Percentiles rank a stretch among this genome's conserved stretches.
phyloP scores from a whole-genome alignment of 2,113 vertebrate genomes.

The Pitta sordida region DNA sequence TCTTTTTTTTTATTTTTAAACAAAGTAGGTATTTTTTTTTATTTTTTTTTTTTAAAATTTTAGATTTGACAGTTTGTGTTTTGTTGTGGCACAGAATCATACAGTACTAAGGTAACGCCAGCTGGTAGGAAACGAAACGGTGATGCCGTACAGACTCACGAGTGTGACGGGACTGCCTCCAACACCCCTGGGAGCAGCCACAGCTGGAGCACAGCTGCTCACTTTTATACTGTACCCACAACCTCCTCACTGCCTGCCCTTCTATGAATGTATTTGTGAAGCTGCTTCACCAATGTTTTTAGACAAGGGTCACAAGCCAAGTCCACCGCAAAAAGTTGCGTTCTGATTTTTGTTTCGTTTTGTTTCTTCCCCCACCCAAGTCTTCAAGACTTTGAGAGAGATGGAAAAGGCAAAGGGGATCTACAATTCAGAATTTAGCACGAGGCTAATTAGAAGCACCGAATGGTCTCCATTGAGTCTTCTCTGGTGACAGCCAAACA shows the following conservation, averaged over 20 bases:
- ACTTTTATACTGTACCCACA: neutral
- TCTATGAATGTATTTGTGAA: constrained; percentile 21
- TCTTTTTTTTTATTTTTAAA: neutral
- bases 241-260: constrained; percentile 17
- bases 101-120: constrained; percentile 59
- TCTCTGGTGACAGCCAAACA: constrained; percentile 16
- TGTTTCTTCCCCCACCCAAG: neutral
- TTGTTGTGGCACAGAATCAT: constrained; percentile 30
- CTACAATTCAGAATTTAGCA: neutral
- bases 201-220: constrained; percentile 8
- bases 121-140: neutral
- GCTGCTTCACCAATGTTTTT: constrained; percentile 31
- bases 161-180: constrained; percentile 47
- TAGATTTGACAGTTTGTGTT: neutral
- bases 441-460: constrained; percentile 47
- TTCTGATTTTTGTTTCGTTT: neutral
- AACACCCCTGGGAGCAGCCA: neutral
- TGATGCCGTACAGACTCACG: constrained; percentile 32
- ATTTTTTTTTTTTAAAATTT: neutral
- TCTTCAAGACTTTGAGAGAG: neutral
- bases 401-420: constrained; percentile 34
- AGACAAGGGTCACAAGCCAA: neutral
- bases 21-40: neutral
- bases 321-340: neutral
- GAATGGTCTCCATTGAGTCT: neutral